Evolutionary conservation across 2,113 vertebrate genomes (phyloP).

Genomic region (Laticauda colubrina): DNA sequence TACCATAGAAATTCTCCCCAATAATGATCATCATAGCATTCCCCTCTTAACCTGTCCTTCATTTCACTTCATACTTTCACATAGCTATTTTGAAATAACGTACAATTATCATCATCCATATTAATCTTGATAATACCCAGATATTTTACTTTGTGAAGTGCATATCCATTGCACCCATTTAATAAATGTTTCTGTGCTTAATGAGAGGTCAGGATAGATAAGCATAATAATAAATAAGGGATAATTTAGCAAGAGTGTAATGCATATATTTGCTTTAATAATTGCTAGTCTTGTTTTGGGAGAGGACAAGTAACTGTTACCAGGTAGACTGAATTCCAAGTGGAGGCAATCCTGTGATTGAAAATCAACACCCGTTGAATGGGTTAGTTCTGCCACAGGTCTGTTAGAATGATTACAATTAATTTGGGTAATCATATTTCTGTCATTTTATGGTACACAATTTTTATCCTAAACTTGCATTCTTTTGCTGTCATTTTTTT

Average conservation of each 20-base stretch:
- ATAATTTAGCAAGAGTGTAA: background rate
- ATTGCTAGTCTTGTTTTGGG: background rate
- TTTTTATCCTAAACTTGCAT: background rate
- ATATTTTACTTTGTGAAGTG: background rate
- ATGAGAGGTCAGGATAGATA: background rate
- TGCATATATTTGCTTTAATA: background rate
- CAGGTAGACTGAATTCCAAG: background rate
- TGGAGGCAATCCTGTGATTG: background rate
- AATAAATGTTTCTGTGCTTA: background rate
- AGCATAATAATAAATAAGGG: background rate
- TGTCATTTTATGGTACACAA: background rate
- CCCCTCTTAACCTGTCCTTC: background rate
- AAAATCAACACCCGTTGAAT: background rate
- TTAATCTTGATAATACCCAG: background rate
- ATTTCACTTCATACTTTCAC: background rate
- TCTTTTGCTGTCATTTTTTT: background rate
- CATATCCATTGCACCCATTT: background rate
- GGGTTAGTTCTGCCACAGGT: background rate
- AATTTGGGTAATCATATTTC: background rate
- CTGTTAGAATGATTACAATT: background rate
- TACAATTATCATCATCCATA: background rate
- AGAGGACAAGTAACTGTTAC: background rate
- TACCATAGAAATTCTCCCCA: background rate
- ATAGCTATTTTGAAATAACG: background rate
- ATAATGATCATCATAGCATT: background rate